These are phyloP conservation scores for Brachymystax lenok DNA, from an alignment of 2,797 vertebrate species.

Conservation along the genomic window DNA sequence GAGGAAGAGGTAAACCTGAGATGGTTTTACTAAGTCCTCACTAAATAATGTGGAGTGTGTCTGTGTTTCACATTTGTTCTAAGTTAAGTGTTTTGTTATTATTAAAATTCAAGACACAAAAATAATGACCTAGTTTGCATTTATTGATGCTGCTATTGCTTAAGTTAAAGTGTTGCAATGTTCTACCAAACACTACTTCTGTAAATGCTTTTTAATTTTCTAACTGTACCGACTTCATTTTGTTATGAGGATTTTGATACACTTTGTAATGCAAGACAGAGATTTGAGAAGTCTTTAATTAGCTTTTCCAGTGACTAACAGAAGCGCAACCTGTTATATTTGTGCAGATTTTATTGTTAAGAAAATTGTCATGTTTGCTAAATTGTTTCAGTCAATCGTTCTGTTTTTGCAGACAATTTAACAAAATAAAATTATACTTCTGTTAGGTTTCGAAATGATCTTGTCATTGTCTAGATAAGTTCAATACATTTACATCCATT, in stretches of 20 bases:
- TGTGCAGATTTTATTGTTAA: not conserved
- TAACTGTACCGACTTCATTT: not conserved
- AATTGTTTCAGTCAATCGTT: not conserved
- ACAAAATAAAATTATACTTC: not conserved
- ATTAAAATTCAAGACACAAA: not conserved
- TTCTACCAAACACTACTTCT: not conserved
- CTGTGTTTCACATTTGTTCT: not conserved
- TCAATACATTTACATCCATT: not conserved
- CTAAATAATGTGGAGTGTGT: not conserved
- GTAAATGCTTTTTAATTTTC: not conserved
- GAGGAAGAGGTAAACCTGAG: slow-evolving; percentile 17
- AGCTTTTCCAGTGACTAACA: not conserved
- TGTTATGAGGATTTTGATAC: not conserved
- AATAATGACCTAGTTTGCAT: not conserved
- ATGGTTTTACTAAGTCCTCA: not conserved
- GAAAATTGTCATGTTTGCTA: not conserved
- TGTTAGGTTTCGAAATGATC: too few relatives aligned
- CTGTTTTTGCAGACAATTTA: not conserved
- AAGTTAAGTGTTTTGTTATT: not conserved
- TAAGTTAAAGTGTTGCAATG: not conserved
- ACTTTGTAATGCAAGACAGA: not conserved
- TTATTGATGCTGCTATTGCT: not conserved
- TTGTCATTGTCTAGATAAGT: not conserved
- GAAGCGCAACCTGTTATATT: not conserved
- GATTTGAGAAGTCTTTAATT: not conserved